phyloP scores from a whole-genome alignment of 1,140 invertebrate genomes.

The Zaprionus kolodkinae region DNA sequence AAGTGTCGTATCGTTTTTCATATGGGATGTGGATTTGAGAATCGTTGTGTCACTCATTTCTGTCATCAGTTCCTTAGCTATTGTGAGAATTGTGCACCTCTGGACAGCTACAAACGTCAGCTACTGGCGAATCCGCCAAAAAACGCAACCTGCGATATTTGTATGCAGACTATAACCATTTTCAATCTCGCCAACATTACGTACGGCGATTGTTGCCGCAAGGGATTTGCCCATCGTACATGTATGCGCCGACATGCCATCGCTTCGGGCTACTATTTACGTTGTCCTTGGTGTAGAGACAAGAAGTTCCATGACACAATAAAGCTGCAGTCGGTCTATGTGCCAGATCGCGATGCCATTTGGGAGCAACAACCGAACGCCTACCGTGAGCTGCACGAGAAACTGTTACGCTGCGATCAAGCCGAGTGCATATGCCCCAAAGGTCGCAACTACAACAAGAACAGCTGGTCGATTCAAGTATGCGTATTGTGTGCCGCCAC shows the following conservation, averaged over 20 bases:
- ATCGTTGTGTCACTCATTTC: slow-evolving; percentile 49
- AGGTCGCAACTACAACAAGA: slow-evolving; percentile 43
- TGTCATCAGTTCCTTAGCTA: slow-evolving; percentile 43
- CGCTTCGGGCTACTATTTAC: slow-evolving; percentile 71
- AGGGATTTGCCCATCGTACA: slow-evolving; percentile 59
- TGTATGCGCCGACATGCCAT: slow-evolving; percentile 68
- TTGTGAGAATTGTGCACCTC: slow-evolving; percentile 50
- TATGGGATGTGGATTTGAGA: slow-evolving; percentile 41
- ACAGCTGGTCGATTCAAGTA: slow-evolving; percentile 30
- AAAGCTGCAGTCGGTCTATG: slow-evolving; percentile 61
- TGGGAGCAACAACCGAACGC: slow-evolving; percentile 66
- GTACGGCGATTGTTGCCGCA: slow-evolving; percentile 65
- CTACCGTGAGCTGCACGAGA: slow-evolving; percentile 61
- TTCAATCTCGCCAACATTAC: slow-evolving; percentile 30
- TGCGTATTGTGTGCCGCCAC: slow-evolving; percentile 50
- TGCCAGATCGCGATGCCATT: slow-evolving; percentile 70
- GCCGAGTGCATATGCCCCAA: slow-evolving; percentile 45
- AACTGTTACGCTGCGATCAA: slow-evolving; percentile 47
- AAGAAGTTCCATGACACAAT: slow-evolving; percentile 55
- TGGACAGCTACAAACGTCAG: slow-evolving; percentile 38
- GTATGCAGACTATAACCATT: slow-evolving; percentile 11
- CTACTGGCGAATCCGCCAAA: slow-evolving; percentile 31
- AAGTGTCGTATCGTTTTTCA: slow-evolving; percentile 58
- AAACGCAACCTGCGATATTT: slow-evolving; percentile 52
- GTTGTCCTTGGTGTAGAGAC: slow-evolving; percentile 69